These are phyloP conservation scores for Nettapus auritus DNA, from an alignment of 2,113 vertebrate genomes.

Conservation along the genomic window DNA sequence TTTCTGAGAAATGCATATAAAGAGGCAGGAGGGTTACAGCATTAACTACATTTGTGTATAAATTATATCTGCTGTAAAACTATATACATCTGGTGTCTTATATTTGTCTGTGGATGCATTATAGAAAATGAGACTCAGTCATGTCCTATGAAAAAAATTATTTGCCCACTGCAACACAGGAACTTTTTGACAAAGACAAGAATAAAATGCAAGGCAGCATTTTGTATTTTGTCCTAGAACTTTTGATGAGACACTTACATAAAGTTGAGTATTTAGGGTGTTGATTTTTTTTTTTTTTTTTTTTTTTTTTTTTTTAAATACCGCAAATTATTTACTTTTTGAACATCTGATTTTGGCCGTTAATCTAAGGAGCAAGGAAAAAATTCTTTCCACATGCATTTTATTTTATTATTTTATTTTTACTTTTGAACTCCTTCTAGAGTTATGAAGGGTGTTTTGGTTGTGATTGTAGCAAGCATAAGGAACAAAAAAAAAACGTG, in stretches of 20 bases:
- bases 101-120: background rate
- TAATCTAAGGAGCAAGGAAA: background rate
- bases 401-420: background rate
- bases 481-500: background rate
- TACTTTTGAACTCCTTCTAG: background rate
- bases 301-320: too few species aligned
- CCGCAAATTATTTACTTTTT: background rate
- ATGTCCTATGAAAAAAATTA: background rate
- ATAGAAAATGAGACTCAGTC: background rate
- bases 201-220: background rate
- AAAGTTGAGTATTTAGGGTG: too few species aligned
- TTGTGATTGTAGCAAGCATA: background rate
- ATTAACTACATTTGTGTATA: background rate
- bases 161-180: background rate
- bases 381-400: rapidly evolving
- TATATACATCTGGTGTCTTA: background rate
- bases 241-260: background rate
- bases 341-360: background rate
- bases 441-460: background rate
- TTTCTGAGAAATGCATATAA: background rate
- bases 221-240: background rate
- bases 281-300: too few species aligned
- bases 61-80: background rate
- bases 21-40: background rate
- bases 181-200: background rate